phyloP scores from a whole-genome alignment of 2,797 vertebrate genomes.

The Ispidina picta region DNA sequence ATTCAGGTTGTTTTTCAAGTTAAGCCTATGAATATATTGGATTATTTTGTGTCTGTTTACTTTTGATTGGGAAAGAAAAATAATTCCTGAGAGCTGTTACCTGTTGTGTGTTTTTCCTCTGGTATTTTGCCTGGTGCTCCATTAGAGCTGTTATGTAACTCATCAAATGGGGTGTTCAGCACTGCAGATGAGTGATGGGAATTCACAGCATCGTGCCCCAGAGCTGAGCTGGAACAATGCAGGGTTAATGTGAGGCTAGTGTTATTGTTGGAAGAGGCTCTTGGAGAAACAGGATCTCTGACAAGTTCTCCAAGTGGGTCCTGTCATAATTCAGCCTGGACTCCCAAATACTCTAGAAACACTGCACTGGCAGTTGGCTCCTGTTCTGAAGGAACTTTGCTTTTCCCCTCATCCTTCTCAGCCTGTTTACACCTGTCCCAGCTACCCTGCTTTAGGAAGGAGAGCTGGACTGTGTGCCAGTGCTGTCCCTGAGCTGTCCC shows the following conservation, averaged over 20 bases:
- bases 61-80: neutral
- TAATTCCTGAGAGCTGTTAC: neutral
- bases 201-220: neutral
- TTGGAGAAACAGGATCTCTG: slow-evolving; percentile 29
- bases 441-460: neutral
- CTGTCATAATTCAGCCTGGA: neutral
- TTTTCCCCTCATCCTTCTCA: neutral
- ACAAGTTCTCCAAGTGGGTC: neutral
- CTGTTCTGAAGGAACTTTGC: neutral
- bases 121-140: neutral
- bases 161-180: neutral
- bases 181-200: neutral
- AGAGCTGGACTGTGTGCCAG: rapidly evolving
- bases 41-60: neutral
- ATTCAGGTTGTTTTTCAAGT: neutral
- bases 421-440: neutral
- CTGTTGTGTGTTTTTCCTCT: neutral
- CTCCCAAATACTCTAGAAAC: neutral
- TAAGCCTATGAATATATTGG: neutral
- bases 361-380: neutral
- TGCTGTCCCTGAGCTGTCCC: neutral
- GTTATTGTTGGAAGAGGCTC: slow-evolving; percentile 65
- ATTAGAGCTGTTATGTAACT: neutral
- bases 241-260: neutral
- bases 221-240: slow-evolving; percentile 38